Conservation (phyloP, 2,888 invertebrate genomes). For the Margaritifera margaritifera region DNA sequence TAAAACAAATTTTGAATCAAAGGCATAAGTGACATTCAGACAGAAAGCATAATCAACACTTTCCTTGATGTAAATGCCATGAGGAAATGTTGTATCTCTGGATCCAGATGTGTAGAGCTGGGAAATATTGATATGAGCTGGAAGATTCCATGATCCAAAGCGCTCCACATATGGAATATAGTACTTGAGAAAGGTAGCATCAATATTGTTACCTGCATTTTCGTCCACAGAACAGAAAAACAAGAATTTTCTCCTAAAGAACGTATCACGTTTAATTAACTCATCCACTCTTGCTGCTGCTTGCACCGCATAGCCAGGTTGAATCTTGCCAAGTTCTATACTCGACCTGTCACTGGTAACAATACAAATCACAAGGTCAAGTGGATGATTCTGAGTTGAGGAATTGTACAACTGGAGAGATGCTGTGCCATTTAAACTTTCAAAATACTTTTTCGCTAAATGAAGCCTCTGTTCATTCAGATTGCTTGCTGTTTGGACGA, state of each 20-base stretch:
- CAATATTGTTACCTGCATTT: conserved; percentile 43
- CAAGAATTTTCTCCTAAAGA: conserved; percentile 37
- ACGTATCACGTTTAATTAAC: conserved; percentile 20
- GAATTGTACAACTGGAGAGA: conserved; percentile 9
- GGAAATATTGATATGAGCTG: conserved; percentile 8
- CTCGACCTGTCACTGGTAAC: conserved; percentile 55
- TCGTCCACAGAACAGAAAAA: conserved; percentile 66
- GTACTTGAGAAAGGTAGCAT: conserved; percentile 41
- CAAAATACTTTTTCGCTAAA: conserved; percentile 33
- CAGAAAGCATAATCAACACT: conserved; percentile 67
- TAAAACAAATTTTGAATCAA: conserved; percentile 53
- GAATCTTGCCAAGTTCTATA: conserved; percentile 14
- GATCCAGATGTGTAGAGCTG: neutral
- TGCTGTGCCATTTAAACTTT: neutral
- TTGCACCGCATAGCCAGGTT: conserved; percentile 58
- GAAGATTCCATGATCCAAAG: conserved; percentile 26
- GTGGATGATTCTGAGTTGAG: conserved; percentile 1
- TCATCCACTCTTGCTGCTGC: conserved; percentile 38
- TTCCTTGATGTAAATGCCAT: conserved; percentile 55
- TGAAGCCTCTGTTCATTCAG: conserved; percentile 25
- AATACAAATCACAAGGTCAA: conserved; percentile 48
- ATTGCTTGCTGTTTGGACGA: conserved; percentile 18
- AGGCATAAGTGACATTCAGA: conserved; percentile 45
- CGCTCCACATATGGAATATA: conserved; percentile 44
- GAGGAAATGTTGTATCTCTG: conserved; percentile 2